Conservation (phyloP, 2,797 vertebrate species). For the Avahi laniger region DNA sequence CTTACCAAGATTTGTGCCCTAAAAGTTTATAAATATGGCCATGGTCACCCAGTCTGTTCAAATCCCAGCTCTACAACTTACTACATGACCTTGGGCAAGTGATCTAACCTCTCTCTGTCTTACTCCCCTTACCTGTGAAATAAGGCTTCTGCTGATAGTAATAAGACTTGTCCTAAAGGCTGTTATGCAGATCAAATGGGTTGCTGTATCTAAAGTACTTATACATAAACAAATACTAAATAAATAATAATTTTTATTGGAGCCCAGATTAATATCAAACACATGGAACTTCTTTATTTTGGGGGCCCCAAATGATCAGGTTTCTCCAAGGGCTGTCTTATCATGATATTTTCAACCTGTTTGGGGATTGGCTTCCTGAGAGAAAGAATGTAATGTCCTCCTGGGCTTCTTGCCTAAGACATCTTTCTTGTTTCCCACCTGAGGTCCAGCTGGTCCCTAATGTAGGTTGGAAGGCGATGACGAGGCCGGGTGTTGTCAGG, state of each 20-base stretch:
- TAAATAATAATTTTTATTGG: neutral
- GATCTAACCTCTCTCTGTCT: neutral
- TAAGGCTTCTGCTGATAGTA: neutral
- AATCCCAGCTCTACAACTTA: neutral
- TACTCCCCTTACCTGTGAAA: neutral
- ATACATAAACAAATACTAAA: neutral
- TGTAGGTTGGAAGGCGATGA: neutral
- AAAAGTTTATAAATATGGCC: neutral
- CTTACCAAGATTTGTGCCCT: neutral
- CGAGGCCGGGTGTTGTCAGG: neutral
- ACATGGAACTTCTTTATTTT: neutral
- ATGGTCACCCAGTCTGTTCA: neutral
- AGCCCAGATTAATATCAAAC: neutral
- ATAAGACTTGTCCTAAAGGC: neutral
- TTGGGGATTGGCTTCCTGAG: neutral
- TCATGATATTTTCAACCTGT: neutral
- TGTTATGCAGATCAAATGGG: neutral
- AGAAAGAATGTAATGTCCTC: neutral
- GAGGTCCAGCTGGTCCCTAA: neutral
- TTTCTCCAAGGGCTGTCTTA: neutral
- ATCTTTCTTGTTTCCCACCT: neutral
- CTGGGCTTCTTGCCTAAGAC: neutral
- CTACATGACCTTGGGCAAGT: neutral
- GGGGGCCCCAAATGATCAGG: neutral
- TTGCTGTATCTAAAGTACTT: neutral